Evolutionary conservation across 2,113 vertebrate genomes (phyloP).

Genomic region (Centropus unirufus): DNA sequence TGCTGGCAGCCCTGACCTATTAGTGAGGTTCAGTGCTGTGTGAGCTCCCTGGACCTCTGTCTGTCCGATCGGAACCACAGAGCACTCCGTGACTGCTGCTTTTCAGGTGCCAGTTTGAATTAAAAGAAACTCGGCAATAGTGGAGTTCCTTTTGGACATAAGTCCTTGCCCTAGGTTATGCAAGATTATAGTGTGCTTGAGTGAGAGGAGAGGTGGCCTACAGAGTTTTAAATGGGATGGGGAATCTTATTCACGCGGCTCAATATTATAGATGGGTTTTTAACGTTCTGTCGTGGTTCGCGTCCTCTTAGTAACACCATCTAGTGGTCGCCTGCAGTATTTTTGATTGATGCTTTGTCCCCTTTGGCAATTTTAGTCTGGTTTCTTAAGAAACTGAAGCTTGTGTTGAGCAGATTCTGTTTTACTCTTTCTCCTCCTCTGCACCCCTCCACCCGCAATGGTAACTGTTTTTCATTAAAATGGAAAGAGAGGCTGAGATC

Average conservation of each 20-base stretch:
- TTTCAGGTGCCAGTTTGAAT: background rate
- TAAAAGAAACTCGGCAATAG: background rate
- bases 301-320: slow-evolving; percentile 37
- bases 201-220: background rate
- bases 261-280: background rate
- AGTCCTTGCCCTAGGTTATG: background rate
- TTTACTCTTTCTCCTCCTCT: background rate
- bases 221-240: background rate
- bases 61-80: background rate
- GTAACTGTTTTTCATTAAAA: background rate
- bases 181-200: background rate
- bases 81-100: background rate
- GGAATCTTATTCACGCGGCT: background rate
- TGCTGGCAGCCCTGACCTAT: background rate
- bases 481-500: background rate
- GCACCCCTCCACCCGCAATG: background rate
- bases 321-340: slow-evolving; percentile 28
- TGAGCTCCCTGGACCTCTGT: background rate
- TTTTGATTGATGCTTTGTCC: background rate
- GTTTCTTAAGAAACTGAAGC: background rate
- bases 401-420: background rate
- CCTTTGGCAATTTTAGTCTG: background rate
- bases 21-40: background rate
- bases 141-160: fast-evolving
- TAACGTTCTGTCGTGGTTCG: background rate